These are phyloP conservation scores for Enhydra lutris DNA, from an alignment of 2,113 vertebrate genomes.

Conservation along the genomic window DNA sequence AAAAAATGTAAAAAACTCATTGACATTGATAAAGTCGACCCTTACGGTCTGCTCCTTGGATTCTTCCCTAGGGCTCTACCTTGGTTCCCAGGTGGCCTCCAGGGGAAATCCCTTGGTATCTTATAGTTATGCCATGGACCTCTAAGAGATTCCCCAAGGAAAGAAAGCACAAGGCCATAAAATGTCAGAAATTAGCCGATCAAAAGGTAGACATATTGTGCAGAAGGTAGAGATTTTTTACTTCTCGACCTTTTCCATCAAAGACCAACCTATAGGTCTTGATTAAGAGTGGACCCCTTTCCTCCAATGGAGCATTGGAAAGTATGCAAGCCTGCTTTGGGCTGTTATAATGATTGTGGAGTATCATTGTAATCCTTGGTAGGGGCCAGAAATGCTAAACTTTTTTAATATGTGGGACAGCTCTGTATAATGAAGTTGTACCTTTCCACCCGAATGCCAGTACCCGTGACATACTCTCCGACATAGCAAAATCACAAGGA, in stretches of 20 bases:
- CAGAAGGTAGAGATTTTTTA: neutral
- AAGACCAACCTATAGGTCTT: neutral
- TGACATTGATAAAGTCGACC: neutral
- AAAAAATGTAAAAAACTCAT: neutral
- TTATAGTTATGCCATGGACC: neutral
- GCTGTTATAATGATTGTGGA: neutral
- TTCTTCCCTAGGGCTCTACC: neutral
- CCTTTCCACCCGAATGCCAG: neutral
- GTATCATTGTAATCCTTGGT: neutral
- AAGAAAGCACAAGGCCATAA: neutral
- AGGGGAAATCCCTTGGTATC: neutral
- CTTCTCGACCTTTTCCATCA: neutral
- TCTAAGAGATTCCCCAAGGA: neutral
- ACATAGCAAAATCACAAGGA: neutral
- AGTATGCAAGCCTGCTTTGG: neutral
- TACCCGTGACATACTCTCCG: neutral
- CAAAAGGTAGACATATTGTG: neutral
- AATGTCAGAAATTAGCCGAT: neutral
- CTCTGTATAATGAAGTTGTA: neutral
- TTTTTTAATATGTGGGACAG: neutral
- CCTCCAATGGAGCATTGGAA: neutral
- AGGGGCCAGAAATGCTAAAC: neutral
- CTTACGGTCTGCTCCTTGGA: neutral
- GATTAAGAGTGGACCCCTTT: neutral
- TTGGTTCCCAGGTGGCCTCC: neutral